These are phyloP conservation scores for Scalopus aquaticus DNA, from an alignment of 2,113 vertebrate species.

Conservation along the genomic window DNA sequence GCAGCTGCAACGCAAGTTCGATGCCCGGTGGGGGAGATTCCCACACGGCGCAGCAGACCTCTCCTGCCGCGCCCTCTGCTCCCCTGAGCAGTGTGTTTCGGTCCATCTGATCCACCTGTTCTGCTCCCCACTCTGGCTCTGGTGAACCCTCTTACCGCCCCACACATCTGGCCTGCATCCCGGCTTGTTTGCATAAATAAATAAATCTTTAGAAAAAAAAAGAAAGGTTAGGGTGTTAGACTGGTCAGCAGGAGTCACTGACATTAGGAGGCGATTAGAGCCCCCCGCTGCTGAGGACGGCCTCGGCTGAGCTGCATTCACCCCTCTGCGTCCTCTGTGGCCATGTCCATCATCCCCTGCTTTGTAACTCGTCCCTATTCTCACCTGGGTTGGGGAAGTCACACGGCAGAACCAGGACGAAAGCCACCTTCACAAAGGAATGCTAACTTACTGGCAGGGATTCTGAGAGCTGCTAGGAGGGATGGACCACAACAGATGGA, in stretches of 20 bases:
- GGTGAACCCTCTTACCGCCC: no score
- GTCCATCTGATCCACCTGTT: no score
- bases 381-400: background rate
- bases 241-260: background rate
- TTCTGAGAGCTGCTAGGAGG: background rate
- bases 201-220: no score
- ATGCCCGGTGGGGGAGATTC: no score
- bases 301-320: background rate
- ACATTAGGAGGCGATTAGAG: background rate
- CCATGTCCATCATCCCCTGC: background rate
- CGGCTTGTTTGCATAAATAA: no score
- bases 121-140: no score
- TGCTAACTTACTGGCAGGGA: conserved; percentile 34
- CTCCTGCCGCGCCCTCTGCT: no score
- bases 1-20: no score
- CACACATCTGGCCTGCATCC: no score
- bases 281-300: background rate
- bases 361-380: background rate
- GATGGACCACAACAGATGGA: conserved; percentile 51
- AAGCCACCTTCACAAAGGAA: background rate
- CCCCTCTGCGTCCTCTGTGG: background rate
- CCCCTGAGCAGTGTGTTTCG: no score
- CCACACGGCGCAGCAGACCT: no score
- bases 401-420: background rate
- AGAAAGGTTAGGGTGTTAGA: background rate